Conservation (phyloP, 2,888 invertebrate genomes). For the Halocaridina rubra region DNA sequence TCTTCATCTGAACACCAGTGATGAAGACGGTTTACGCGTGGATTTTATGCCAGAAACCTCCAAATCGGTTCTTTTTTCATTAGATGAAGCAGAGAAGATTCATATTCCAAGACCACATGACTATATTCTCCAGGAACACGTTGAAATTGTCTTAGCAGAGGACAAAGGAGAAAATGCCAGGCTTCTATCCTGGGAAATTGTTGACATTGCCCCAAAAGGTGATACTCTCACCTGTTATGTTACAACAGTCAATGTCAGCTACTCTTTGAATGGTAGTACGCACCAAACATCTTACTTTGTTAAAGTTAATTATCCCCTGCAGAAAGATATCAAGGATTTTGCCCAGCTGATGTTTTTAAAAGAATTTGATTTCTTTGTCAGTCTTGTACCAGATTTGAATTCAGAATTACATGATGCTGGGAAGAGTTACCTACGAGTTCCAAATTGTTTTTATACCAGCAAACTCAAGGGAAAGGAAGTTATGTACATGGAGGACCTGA, state of each 20-base stretch:
- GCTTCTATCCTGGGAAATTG: not conserved
- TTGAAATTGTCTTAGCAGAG: not conserved
- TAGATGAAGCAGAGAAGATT: too few relatives aligned
- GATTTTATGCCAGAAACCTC: too few relatives aligned
- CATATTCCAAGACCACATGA: too few relatives aligned
- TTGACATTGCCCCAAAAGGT: conserved; percentile 19
- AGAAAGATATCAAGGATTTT: not conserved
- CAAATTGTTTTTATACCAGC: not conserved
- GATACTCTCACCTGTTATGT: conserved; percentile 35
- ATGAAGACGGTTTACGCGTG: too few relatives aligned
- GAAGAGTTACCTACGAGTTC: not conserved
- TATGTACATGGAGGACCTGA: too few relatives aligned
- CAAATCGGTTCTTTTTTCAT: too few relatives aligned
- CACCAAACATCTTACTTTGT: not conserved
- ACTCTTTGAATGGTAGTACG: not conserved
- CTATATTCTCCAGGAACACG: not conserved
- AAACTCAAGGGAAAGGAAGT: too few relatives aligned
- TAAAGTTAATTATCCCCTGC: not conserved
- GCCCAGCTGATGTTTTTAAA: too few relatives aligned
- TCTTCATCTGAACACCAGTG: too few relatives aligned
- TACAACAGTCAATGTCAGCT: conserved; percentile 9
- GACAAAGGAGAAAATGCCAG: conserved; percentile 28
- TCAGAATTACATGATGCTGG: not conserved
- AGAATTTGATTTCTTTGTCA: too few relatives aligned
- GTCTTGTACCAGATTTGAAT: not conserved